Conservation (phyloP, 2,113 vertebrate species). For the Corythornis cristatus region DNA sequence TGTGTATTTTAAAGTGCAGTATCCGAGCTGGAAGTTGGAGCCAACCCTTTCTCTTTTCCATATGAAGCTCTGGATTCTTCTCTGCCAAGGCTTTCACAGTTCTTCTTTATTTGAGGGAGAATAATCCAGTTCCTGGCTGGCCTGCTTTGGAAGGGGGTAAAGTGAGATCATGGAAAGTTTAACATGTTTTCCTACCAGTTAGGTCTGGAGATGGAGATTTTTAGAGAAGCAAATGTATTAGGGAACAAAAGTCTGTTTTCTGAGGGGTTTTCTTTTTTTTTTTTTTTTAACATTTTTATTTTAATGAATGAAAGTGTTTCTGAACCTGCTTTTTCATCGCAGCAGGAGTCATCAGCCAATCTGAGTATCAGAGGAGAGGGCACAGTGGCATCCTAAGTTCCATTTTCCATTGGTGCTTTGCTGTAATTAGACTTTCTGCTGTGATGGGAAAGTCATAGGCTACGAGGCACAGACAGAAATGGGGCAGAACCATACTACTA, state of each 20-base stretch:
- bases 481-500: neutral
- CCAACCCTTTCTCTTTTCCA: neutral
- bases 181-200: neutral
- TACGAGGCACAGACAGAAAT: neutral
- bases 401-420: conserved; percentile 40
- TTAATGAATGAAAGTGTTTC: conserved; percentile 56
- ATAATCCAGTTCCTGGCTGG: neutral
- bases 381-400: neutral
- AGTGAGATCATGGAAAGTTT: neutral
- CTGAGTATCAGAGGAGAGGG: conserved; percentile 21
- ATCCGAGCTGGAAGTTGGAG: neutral
- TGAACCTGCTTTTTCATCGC: neutral
- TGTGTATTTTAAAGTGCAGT: neutral
- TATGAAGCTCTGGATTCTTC: neutral
- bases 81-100: neutral
- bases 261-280: neutral
- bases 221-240: neutral
- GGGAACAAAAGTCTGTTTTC: neutral
- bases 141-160: neutral
- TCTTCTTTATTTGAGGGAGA: neutral
- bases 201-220: neutral
- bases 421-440: conserved; percentile 62
- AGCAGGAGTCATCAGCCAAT: neutral
- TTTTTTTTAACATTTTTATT: conserved; percentile 30
- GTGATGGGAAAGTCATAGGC: conserved; percentile 33